These are phyloP conservation scores for Tribolium castaneum DNA, from an alignment of 1,140 invertebrate genomes.

Conservation along the genomic window DNA sequence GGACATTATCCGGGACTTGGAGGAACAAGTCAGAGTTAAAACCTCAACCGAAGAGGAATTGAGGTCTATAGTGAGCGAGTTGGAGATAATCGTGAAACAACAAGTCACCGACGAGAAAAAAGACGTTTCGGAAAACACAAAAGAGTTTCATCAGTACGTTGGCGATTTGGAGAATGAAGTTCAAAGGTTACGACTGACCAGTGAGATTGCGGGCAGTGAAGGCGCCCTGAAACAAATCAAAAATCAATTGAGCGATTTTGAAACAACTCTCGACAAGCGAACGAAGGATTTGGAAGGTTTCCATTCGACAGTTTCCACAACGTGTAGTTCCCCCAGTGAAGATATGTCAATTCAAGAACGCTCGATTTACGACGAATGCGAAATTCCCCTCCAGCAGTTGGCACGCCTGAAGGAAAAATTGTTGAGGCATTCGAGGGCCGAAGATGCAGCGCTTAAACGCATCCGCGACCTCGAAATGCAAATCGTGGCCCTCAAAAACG, in stretches of 20 bases:
- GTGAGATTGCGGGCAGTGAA: conserved; percentile 68
- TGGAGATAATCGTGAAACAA: conserved; percentile 64
- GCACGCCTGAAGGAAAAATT: conserved; percentile 75
- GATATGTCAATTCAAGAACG: conserved; percentile 74
- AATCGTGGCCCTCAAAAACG: conserved; percentile 68
- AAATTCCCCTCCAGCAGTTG: conserved; percentile 61
- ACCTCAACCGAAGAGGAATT: conserved; percentile 63
- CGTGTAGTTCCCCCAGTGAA: conserved; percentile 79
- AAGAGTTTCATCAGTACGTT: conserved; percentile 67
- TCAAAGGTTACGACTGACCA: conserved; percentile 67
- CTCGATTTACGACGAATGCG: conserved; percentile 57
- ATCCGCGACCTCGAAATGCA: conserved; percentile 82
- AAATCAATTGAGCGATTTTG: conserved; percentile 69
- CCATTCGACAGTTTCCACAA: conserved; percentile 71
- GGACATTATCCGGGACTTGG: conserved; percentile 81
- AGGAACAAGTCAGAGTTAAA: conserved; percentile 76
- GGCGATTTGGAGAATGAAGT: conserved; percentile 70
- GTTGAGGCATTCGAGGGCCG: conserved; percentile 73
- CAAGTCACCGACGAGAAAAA: conserved; percentile 69
- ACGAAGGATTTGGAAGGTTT: conserved; percentile 76
- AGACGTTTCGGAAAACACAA: conserved; percentile 65
- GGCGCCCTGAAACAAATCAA: conserved; percentile 68
- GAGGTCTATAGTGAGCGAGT: conserved; percentile 63
- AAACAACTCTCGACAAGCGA: conserved; percentile 72
- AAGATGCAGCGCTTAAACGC: conserved; percentile 79